Evolutionary conservation across 1,140 invertebrate genomes (phyloP).

Genomic region (Drosophila lini): DNA sequence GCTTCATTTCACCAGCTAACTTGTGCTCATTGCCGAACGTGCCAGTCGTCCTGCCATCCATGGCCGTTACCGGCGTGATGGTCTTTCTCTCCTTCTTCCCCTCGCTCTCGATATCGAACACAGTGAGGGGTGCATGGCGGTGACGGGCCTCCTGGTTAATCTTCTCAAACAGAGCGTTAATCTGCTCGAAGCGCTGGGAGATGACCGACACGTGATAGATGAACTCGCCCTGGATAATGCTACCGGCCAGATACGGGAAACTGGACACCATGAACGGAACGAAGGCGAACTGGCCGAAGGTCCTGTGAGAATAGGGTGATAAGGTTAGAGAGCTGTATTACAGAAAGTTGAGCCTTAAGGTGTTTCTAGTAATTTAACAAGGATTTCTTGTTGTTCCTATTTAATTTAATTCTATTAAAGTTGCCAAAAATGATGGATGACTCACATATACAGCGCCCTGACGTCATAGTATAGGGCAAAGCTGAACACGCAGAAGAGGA

Average conservation of each 20-base stretch:
- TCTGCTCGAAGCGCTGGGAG: constrained; percentile 71
- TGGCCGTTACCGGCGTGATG: constrained; percentile 20
- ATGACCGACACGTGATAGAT: constrained; percentile 79
- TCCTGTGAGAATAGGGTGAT: constrained; percentile 19
- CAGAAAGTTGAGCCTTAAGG: background rate
- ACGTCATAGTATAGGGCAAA: constrained; percentile 67
- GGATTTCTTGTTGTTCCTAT: background rate
- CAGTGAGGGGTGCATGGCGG: constrained; percentile 62
- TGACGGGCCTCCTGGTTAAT: constrained; percentile 79
- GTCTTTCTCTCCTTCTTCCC: constrained; percentile 59
- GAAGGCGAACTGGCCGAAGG: constrained; percentile 63
- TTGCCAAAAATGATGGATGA: background rate
- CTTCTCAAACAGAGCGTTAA: constrained; percentile 76
- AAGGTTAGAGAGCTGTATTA: background rate
- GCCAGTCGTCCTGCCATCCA: constrained; percentile 40
- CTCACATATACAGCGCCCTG: constrained; percentile 59
- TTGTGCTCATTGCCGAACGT: constrained; percentile 61
- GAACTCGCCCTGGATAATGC: constrained; percentile 77
- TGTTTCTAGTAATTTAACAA: background rate
- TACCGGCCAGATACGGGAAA: constrained; percentile 77
- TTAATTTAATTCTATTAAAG: background rate
- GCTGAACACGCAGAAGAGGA: constrained; percentile 60
- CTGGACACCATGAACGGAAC: constrained; percentile 73
- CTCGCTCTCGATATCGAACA: constrained; percentile 78
- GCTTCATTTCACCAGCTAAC: constrained; percentile 57